These are phyloP conservation scores for Smittia aterrima DNA, from an alignment of 2,888 invertebrate genomes.

Conservation along the genomic window DNA sequence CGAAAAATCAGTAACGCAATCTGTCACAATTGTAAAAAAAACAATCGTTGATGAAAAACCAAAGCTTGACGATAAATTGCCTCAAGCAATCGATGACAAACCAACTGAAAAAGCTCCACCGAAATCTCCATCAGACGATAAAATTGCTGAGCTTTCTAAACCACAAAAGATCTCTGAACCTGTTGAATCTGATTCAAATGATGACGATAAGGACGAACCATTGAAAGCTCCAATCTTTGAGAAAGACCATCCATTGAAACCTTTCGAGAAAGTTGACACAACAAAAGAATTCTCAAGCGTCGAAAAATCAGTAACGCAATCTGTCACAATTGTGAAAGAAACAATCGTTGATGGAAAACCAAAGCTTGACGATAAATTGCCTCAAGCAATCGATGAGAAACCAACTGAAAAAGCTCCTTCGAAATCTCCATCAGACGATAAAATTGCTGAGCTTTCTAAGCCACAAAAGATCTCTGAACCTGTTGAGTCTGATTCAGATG, in stretches of 20 bases:
- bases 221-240: no score
- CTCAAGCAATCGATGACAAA: neutral
- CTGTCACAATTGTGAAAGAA: no score
- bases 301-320: neutral
- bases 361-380: neutral
- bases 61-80: no score
- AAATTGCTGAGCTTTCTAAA: neutral
- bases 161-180: neutral
- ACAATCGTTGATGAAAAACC: neutral
- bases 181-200: neutral
- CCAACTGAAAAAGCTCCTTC: conserved; percentile 43
- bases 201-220: no score
- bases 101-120: neutral
- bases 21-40: neutral
- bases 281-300: neutral
- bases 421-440: no score
- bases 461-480: no score
- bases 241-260: neutral
- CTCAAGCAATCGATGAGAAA: conserved; percentile 43
- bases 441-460: no score
- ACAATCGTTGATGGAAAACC: no score
- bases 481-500: neutral
- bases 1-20: neutral
- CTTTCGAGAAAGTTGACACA: conserved; percentile 22
- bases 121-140: conserved; percentile 5